Conservation (phyloP, 2,113 vertebrate species). For the Colistium nudipinnis region DNA sequence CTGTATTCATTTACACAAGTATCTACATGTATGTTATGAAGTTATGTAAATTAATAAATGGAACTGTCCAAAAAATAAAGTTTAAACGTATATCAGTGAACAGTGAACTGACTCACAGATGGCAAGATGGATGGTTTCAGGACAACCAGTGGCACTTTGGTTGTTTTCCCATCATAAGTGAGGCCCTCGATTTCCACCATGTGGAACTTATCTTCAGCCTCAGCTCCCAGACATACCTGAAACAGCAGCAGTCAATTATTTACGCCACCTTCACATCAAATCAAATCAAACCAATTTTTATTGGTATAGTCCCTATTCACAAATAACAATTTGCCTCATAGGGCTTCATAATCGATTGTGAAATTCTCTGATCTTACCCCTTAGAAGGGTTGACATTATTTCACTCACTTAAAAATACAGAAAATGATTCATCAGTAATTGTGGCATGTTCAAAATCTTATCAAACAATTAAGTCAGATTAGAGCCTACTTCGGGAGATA, state of each 20-base stretch:
- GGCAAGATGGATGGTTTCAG: conserved; percentile 83
- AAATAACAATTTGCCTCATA: too few relatives aligned
- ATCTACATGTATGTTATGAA: neutral
- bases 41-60: neutral
- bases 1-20: neutral
- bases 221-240: conserved; percentile 83
- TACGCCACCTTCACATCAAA: too few relatives aligned
- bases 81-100: neutral
- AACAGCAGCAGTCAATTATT: conserved; percentile 12
- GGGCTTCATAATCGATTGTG: too few relatives aligned
- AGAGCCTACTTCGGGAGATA: too few relatives aligned
- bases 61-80: neutral
- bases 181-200: conserved; percentile 83
- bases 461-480: too few relatives aligned
- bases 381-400: too few relatives aligned
- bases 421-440: too few relatives aligned
- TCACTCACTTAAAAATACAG: too few relatives aligned
- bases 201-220: conserved; percentile 83
- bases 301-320: too few relatives aligned
- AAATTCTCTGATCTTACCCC: too few relatives aligned
- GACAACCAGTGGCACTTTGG: conserved; percentile 80
- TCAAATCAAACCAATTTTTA: too few relatives aligned
- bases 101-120: conserved; percentile 76
- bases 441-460: too few relatives aligned
- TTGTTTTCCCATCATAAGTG: conserved; percentile 78